Evolutionary conservation across 92 coral and sea anemone genomes (phyloP), one percentile per base, ranked within the genome.

Genomic region (Siderastrea siderea): DNA sequence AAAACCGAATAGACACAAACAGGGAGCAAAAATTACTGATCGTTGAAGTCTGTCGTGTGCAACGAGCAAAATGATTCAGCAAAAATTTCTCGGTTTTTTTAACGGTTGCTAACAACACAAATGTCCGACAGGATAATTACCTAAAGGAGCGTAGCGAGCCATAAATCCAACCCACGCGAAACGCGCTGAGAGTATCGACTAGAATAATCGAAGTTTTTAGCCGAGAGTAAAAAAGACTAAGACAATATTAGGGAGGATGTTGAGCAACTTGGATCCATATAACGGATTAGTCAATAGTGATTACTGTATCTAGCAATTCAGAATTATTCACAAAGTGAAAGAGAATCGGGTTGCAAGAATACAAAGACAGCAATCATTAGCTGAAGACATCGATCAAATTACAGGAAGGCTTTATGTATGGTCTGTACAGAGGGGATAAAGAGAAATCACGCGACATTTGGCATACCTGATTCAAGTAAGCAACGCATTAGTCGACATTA

Each of bases 381-480:
- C 10, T 6, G 3, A 8, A 57, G 6, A 58, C 12, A 69, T 81
- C 47, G 77, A 68, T 13, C 12, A 1, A 53, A 16, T 2, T 17
- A 44, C 55, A 13, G 38, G 38, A 26, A 26, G 38, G 38, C 38
- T 26, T 26, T 26, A 26, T n/a, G 55, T 45, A 7, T 50, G 14
- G n/a, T n/a, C n/a, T n/a, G n/a, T n/a, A n/a, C n/a, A n/a, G n/a
- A 69, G 16, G 15, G 6, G 6, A 70, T 1, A 5, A 1, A 13
- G 1, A 14, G 19, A 46, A 47, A 61, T 43, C 43, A 69, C 66
- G 70, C 78, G 47, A 76, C 49, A 11, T 68, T 44, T n/a, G 38
- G 1, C 54, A 63, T 61, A 98, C 99, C 98, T 98, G 99, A 81
- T 98, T 98, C 78, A 98, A 83, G 67, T 92, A 98, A 3, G 99